These are phyloP conservation scores for Psettodes erumei DNA, from an alignment of 2,113 vertebrate genomes.

Conservation along the genomic window DNA sequence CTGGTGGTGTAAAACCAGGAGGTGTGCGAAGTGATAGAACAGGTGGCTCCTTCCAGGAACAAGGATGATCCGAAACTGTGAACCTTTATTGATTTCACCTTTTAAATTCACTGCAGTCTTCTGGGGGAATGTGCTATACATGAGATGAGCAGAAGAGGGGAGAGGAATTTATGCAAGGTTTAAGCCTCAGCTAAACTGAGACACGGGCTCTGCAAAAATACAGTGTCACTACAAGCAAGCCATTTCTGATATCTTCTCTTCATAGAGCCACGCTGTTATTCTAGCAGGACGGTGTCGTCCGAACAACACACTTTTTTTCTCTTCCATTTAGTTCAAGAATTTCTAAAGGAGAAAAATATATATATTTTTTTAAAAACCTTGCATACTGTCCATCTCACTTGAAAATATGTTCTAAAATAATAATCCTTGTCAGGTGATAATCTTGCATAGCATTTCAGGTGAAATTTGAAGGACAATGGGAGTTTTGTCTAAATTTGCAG, in stretches of 20 bases:
- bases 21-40: conserved; percentile 19
- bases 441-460: not conserved
- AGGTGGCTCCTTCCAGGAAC: conserved; percentile 20
- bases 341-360: too few relatives aligned
- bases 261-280: conserved; percentile 6
- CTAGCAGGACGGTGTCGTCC: not conserved
- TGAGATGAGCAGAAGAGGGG: conserved; percentile 17
- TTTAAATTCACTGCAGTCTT: conserved; percentile 41
- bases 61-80: conserved; percentile 14
- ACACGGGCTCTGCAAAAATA: conserved; percentile 15
- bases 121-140: conserved; percentile 20
- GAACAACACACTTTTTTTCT: too few relatives aligned
- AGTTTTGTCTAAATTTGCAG: not conserved
- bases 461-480: not conserved
- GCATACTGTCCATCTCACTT: not conserved
- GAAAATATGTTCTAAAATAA: not conserved
- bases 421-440: not conserved
- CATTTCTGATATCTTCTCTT: not conserved
- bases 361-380: too few relatives aligned
- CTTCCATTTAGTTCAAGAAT: conserved; percentile 14
- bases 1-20: conserved; percentile 18
- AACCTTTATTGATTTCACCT: conserved; percentile 50
- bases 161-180: conserved; percentile 20
- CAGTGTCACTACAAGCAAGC: conserved; percentile 20
- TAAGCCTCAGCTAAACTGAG: conserved; percentile 43